Evolutionary conservation across 92 coral and sea anemone species (phyloP).

Genomic region (Porites cylindrica): DNA sequence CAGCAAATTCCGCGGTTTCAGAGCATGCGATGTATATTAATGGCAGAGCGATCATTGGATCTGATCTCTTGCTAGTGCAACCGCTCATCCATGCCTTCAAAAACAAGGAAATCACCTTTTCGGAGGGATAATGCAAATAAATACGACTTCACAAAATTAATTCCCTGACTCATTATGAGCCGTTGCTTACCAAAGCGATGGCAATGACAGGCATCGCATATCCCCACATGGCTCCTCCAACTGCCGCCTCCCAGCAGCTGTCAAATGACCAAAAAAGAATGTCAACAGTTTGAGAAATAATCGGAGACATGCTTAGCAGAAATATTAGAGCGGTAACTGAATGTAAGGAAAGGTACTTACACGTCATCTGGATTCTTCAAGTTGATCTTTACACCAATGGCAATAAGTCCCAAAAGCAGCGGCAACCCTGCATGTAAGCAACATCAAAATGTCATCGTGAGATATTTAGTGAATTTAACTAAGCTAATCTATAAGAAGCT

Average conservation of each 20-base stretch:
- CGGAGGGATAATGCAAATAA: too few relatives aligned
- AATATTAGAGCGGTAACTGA: neutral
- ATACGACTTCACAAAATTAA: too few relatives aligned
- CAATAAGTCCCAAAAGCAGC: conserved; percentile 75
- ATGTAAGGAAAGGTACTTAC: conserved; percentile 44
- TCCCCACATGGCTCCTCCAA: conserved; percentile 96
- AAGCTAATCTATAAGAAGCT: neutral
- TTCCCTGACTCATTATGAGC: neutral
- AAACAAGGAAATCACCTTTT: too few relatives aligned
- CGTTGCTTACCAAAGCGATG: conserved; percentile 77
- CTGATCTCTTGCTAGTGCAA: too few relatives aligned
- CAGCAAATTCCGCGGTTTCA: too few relatives aligned
- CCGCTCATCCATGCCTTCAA: too few relatives aligned
- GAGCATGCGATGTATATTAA: too few relatives aligned
- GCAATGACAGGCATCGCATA: conserved; percentile 87
- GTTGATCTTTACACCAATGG: conserved; percentile 86
- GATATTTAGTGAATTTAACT: neutral
- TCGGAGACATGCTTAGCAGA: neutral
- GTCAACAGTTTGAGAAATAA: neutral
- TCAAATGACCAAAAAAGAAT: neutral
- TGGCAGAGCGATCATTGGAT: too few relatives aligned
- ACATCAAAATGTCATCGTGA: neutral
- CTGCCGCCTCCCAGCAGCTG: conserved; percentile 97
- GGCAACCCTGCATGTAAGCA: conserved; percentile 63
- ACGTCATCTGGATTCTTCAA: conserved; percentile 69